phyloP scores from a whole-genome alignment of 2,888 invertebrate species.

The Rhamphomyia laevipes region DNA sequence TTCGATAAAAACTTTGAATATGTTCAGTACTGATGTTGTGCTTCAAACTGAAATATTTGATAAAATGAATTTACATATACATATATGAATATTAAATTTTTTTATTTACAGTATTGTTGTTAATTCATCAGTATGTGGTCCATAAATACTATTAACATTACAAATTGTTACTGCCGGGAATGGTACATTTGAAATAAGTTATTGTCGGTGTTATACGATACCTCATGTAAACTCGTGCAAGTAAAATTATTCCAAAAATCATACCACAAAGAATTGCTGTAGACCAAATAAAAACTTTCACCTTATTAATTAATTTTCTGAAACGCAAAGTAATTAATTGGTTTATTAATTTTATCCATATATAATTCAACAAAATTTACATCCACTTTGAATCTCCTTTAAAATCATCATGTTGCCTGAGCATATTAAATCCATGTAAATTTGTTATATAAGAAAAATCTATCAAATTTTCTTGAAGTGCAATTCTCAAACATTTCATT shows the following conservation, averaged over 20 bases:
- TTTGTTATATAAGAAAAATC: not conserved
- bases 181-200: slow-evolving; percentile 48
- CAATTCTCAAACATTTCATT: no score
- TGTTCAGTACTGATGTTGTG: not conserved
- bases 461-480: not conserved
- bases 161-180: slow-evolving; percentile 56
- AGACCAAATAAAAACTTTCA: slow-evolving; percentile 14
- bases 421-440: not conserved
- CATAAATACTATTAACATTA: slow-evolving; percentile 47
- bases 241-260: slow-evolving; percentile 19
- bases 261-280: slow-evolving; percentile 16
- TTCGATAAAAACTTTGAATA: slow-evolving; percentile 4
- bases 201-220: slow-evolving; percentile 24
- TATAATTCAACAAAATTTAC: no score
- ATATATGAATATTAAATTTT: not conserved
- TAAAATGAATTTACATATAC: not conserved
- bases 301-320: not conserved
- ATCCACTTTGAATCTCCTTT: no score
- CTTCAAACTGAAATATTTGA: not conserved
- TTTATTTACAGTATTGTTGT: slow-evolving; percentile 42
- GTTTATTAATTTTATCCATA: no score
- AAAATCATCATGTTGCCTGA: not conserved
- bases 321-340: no score
- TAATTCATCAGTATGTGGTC: slow-evolving; percentile 36
- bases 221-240: slow-evolving; percentile 21